phyloP scores from a whole-genome alignment of 1,140 invertebrate species.

The Caenorhabditis inopinata region DNA sequence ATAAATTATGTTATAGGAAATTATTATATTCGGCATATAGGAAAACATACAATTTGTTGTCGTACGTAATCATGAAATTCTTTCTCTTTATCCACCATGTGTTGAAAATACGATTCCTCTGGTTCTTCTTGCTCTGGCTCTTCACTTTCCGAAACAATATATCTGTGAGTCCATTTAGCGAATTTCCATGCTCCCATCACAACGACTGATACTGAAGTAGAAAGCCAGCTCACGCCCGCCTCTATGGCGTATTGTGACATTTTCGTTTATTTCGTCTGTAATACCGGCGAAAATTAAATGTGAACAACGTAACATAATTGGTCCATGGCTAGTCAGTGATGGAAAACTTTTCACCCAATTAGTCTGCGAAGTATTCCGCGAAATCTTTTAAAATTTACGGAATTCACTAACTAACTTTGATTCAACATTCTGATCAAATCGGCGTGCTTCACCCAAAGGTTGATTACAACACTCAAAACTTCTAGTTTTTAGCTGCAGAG shows the following conservation, averaged over 20 bases:
- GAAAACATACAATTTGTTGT: conserved; percentile 59
- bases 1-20: too few relatives aligned
- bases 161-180: neutral
- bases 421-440: too few relatives aligned
- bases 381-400: too few relatives aligned
- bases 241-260: conserved; percentile 6
- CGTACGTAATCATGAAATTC: conserved; percentile 62
- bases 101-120: neutral
- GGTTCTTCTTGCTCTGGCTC: neutral
- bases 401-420: too few relatives aligned
- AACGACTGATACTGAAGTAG: neutral
- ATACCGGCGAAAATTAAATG: too few relatives aligned
- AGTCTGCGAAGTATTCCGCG: too few relatives aligned
- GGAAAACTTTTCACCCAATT: too few relatives aligned
- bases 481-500: too few relatives aligned
- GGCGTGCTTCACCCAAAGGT: too few relatives aligned
- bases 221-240: neutral
- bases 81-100: conserved; percentile 40
- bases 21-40: neutral
- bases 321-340: too few relatives aligned
- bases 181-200: neutral
- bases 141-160: neutral
- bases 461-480: too few relatives aligned
- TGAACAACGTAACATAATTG: too few relatives aligned
- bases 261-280: neutral